A percentile compares a stretch with the other conserved stretches of the same genome.
These are phyloP conservation scores for Vidua macroura DNA, from an alignment of 2,113 vertebrate species.

Conservation along the genomic window DNA sequence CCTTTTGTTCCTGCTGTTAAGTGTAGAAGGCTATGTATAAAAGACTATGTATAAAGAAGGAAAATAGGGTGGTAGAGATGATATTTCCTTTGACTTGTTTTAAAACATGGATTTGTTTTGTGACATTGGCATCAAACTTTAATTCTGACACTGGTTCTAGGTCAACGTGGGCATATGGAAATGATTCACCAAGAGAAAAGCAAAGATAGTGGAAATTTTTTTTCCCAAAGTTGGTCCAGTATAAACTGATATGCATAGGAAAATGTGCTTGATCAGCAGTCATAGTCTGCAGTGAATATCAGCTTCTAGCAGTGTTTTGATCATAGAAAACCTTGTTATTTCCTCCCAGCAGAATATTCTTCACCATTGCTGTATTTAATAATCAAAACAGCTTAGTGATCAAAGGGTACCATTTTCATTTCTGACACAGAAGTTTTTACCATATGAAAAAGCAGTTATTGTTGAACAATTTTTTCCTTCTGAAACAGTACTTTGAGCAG, in stretches of 20 bases:
- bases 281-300: background rate
- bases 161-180: background rate
- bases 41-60: background rate
- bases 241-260: background rate
- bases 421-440: background rate
- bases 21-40: background rate
- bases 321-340: background rate
- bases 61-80: background rate
- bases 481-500: background rate
- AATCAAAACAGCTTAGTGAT: background rate
- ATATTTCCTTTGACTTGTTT: background rate
- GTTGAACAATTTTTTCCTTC: background rate
- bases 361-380: background rate
- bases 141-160: background rate
- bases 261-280: background rate
- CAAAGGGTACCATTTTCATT: background rate
- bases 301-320: slow-evolving; percentile 9
- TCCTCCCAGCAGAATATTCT: background rate
- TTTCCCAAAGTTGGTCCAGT: background rate
- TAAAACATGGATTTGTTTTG: background rate
- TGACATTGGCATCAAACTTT: background rate
- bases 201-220: background rate
- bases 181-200: background rate
- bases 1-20: background rate
- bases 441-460: background rate